Conservation (phyloP, 2,113 vertebrate species). For the Petromus typicus region DNA sequence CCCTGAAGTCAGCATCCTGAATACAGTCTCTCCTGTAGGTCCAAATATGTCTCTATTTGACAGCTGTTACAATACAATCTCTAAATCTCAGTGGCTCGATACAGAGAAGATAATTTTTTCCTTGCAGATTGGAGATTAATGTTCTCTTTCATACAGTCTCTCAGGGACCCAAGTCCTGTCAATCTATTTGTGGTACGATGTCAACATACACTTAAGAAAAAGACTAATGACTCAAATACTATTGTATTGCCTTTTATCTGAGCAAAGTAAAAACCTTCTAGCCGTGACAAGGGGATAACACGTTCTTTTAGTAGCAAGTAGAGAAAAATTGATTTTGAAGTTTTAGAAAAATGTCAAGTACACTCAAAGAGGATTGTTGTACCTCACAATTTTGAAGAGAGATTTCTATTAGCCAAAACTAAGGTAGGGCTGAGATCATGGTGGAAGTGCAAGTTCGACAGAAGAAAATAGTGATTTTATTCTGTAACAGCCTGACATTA, state of each 20-base stretch:
- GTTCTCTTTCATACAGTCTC: background rate
- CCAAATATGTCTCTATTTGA: background rate
- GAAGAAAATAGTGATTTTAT: background rate
- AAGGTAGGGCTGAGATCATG: background rate
- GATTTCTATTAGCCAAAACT: background rate
- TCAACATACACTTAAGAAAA: background rate
- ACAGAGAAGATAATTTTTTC: background rate
- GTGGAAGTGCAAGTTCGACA: background rate
- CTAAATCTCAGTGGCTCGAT: background rate
- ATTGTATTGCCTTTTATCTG: background rate
- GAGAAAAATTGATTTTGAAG: background rate
- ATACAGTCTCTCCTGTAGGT: background rate
- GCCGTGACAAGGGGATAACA: background rate
- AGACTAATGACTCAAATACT: background rate
- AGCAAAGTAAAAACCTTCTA: background rate
- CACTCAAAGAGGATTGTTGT: background rate
- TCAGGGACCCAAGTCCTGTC: background rate
- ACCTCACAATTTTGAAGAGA: background rate
- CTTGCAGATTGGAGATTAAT: background rate
- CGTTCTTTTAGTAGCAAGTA: background rate
- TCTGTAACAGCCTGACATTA: background rate
- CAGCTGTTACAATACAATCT: background rate
- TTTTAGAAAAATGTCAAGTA: conserved; percentile 23
- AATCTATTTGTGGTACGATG: background rate
- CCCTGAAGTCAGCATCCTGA: background rate